Evolutionary conservation across 37 sponge, comb jelly and placozoan species (phyloP), one percentile per base, ranked within the genome.

Genomic region (Hormiphora californensis): DNA sequence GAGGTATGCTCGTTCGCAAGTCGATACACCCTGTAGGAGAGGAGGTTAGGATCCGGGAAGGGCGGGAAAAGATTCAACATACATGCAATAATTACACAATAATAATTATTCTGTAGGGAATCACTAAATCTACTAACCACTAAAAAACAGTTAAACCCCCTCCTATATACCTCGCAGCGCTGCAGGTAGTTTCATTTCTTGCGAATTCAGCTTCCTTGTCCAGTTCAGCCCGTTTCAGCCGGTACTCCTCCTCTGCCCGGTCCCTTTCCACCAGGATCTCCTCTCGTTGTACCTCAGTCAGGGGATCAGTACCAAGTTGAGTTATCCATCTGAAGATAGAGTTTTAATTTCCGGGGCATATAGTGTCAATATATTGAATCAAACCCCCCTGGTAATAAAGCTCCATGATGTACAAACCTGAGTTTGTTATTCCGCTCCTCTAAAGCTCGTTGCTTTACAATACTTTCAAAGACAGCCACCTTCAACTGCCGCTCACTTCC

Each of bases 401-500:
- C n/a, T n/a, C n/a, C n/a, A n/a, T n/a, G n/a, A n/a, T 49, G 53
- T 49, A 49, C 53, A 49, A 49, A 73, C 81, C 81, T 73, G 39
- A 73, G 81, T 40, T 46, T 43, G 44, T 73, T 73, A 17, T 73
- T 73, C 27, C 81, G 4, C 38, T 73, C 81, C 44, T 73, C 81
- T 33, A 73, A 19, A 27, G 81, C 46, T n/a, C 43, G 40, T 46
- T 73, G 81, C 38, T 73, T 73, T 7, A 73, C 81, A 9, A 73
- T n/a, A 41, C 81, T 73, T 33, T 73, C 81, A 40, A 73, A 73
- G 0, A 73, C 81, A 17, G 81, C 81, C 35, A 19, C n/a, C 43
- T 73, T 73, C 81, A 73, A 46, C 44, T 73, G 81, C 7, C 81
- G 41, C 38, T 73, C 81, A 28, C 38, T 73, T 28, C 81, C 81